Evolutionary conservation across 2,888 invertebrate species (phyloP).

Genomic region (Agrochola macilenta): DNA sequence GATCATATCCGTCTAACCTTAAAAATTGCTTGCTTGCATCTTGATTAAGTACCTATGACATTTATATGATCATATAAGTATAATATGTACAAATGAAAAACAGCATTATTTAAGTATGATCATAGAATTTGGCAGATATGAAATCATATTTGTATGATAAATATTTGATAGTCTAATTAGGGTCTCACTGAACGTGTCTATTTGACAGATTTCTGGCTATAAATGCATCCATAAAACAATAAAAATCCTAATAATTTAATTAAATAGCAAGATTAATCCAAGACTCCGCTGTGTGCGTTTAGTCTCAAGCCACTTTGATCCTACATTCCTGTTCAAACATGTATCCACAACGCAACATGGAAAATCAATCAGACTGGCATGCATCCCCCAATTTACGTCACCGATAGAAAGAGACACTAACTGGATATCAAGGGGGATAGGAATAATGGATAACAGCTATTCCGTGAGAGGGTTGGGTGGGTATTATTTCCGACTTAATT

Average conservation of each 20-base stretch:
- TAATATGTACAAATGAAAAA: no score
- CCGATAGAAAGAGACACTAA: conserved; percentile 27
- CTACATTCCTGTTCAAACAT: conserved; percentile 57
- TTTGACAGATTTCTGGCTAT: no score
- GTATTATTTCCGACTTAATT: conserved; percentile 20
- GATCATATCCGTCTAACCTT: no score
- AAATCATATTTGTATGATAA: no score
- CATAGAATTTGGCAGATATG: no score
- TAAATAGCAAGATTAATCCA: conserved; percentile 11
- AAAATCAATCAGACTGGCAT: conserved; percentile 64
- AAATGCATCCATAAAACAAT: background rate
- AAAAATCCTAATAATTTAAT: background rate
- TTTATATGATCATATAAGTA: no score
- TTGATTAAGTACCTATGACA: no score
- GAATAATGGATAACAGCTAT: conserved; percentile 14
- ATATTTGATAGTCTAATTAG: no score
- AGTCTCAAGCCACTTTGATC: conserved; percentile 28
- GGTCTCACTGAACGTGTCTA: no score
- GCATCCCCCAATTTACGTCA: conserved; percentile 37
- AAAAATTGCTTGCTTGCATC: no score
- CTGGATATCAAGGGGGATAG: conserved; percentile 15
- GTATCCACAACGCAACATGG: conserved; percentile 61
- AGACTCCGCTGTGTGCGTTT: background rate
- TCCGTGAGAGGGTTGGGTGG: background rate
- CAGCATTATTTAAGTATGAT: no score